These are phyloP conservation scores for Ceratoteleas bidentatus DNA, from an alignment of 1,140 invertebrate species.

Conservation along the genomic window DNA sequence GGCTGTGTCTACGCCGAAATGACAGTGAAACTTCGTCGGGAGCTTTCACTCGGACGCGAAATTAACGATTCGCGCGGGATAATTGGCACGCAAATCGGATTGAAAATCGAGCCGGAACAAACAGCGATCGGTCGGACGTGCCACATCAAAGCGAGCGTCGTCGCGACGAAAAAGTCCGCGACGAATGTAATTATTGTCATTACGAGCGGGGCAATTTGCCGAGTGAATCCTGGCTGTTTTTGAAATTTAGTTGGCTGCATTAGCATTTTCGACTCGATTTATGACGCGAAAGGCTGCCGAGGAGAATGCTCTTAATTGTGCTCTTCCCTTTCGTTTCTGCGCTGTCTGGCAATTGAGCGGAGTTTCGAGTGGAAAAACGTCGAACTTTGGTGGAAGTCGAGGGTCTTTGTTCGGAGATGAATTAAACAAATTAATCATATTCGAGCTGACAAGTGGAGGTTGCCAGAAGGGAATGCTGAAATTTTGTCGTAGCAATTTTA, in stretches of 20 bases:
- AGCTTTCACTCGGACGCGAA: conserved; percentile 56
- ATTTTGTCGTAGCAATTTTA: too few relatives aligned
- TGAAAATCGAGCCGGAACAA: conserved; percentile 60
- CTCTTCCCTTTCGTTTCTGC: too few relatives aligned
- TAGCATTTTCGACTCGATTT: conserved; percentile 15
- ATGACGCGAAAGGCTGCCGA: too few relatives aligned
- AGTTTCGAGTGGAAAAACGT: too few relatives aligned
- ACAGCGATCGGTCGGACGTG: conserved; percentile 38
- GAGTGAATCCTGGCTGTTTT: conserved; percentile 22
- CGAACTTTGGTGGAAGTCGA: too few relatives aligned
- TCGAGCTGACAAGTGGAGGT: too few relatives aligned
- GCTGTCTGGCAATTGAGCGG: too few relatives aligned
- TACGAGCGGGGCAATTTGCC: conserved; percentile 24
- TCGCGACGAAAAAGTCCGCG: conserved; percentile 29
- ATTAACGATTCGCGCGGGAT: conserved; percentile 47
- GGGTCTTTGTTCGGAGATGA: too few relatives aligned
- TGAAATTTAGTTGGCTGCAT: conserved; percentile 49
- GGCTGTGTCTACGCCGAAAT: background rate
- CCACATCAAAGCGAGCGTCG: conserved; percentile 49
- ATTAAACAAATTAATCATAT: too few relatives aligned
- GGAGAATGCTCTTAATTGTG: too few relatives aligned
- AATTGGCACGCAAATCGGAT: conserved; percentile 77
- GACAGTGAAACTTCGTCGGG: too few relatives aligned
- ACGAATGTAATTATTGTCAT: conserved; percentile 61
- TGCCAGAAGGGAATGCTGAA: too few relatives aligned